Percentiles rank a stretch among this genome's conserved stretches.
Conservation (phyloP, 2,113 vertebrate genomes). For the Cepphus grylle region DNA sequence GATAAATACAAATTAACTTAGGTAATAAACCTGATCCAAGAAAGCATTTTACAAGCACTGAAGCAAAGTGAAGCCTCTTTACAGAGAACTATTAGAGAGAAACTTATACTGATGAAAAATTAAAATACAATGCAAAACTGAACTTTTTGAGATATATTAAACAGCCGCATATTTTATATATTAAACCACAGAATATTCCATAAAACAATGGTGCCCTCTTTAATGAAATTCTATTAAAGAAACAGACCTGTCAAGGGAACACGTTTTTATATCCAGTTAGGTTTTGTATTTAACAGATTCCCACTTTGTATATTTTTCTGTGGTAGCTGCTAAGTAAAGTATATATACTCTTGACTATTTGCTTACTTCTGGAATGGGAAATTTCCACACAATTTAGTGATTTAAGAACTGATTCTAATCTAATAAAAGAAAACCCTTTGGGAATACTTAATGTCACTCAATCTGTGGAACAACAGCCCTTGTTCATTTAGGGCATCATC, state of each 20-base stretch:
- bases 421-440: background rate
- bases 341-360: constrained; percentile 61
- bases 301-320: constrained; percentile 62
- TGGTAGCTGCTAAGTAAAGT: constrained; percentile 63
- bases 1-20: background rate
- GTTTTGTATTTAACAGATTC: constrained; percentile 56
- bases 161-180: background rate
- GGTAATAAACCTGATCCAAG: background rate
- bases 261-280: constrained; percentile 41
- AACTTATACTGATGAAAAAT: background rate
- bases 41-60: background rate
- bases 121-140: background rate
- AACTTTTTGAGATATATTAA: background rate
- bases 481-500: constrained; percentile 34
- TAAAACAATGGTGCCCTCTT: constrained; percentile 48
- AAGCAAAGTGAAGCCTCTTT: background rate
- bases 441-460: constrained; percentile 41
- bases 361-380: constrained; percentile 60
- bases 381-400: constrained; percentile 58
- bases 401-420: constrained; percentile 57
- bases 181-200: constrained; percentile 19
- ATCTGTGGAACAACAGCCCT: constrained; percentile 8
- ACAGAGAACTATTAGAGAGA: background rate
- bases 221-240: constrained; percentile 42
- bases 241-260: constrained; percentile 32